Conservation (phyloP, 2,797 vertebrate genomes). For the Tinamus major region DNA sequence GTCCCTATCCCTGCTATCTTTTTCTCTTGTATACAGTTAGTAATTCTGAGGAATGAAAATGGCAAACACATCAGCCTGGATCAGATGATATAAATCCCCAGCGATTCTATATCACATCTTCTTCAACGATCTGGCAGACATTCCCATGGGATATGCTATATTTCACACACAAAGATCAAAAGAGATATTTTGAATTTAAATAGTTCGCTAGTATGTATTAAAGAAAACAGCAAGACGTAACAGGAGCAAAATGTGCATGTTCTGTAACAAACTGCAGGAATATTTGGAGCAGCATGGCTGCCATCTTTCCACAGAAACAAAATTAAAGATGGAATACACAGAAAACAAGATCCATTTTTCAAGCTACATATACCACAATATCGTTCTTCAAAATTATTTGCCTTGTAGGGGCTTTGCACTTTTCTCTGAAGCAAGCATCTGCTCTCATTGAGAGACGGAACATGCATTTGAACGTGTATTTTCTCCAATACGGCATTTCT, state of each 20-base stretch:
- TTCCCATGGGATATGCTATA: not conserved
- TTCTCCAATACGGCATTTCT: not conserved
- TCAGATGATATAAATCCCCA: not conserved
- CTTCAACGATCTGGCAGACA: not conserved
- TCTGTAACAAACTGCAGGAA: not conserved
- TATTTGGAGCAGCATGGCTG: not conserved
- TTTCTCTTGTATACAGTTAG: not conserved
- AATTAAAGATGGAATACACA: not conserved
- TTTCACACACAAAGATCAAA: not conserved
- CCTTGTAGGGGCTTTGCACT: not conserved
- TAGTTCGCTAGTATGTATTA: not conserved
- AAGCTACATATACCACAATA: not conserved
- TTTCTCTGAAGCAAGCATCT: constrained; percentile 44
- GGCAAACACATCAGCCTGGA: not conserved
- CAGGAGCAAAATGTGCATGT: not conserved
- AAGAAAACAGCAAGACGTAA: not conserved
- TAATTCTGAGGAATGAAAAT: not conserved
- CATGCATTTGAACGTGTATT: constrained; percentile 40
- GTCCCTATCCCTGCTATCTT: not conserved
- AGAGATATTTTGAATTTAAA: not conserved
- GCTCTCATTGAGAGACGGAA: not conserved
- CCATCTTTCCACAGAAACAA: not conserved
- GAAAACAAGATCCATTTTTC: constrained; percentile 1
- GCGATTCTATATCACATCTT: not conserved
- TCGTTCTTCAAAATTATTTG: constrained; percentile 38